Base-by-base conservation (phyloP, 2,113 vertebrate species). In the Channa maculata region DNA sequence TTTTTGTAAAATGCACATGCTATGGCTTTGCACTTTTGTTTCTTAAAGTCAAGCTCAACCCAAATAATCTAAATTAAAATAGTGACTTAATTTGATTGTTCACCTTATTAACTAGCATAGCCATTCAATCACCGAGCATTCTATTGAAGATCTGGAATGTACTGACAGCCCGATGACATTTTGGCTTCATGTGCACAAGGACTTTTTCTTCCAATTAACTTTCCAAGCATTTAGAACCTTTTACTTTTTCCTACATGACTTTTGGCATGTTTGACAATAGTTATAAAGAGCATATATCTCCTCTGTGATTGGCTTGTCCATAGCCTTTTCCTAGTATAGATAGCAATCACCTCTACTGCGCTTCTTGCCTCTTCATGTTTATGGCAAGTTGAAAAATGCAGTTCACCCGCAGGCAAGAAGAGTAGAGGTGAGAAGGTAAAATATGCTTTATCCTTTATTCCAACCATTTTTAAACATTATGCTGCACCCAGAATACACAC, bases 401-500 rank as follows among this genome's bases (percentile, higher is more conserved):
- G 60, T 11, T 48, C 4, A 55, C 53, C 34, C 11, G 55, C 14
- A 50, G 45, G 50, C 49, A 12, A 36, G 36, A 55, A 10, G 24
- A 37, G 38, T 33, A 13, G 8, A 83, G 54, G 60, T 59, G 72
- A 53, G 39, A 39, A 66, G 64, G 67, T 71, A 48, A 76, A 77
- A 85, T 71, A 24, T 24, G 24, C 24, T 24, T 46, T 52, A 71
- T 4, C 53, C 80, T 77, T 71, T 41, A 62, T 2, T 65, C 62
- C 71, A 82, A 67, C 54, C 81, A 77, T 77, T 87, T 53, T 58
- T 66, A 85, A 83, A 76, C 61, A 75, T 58, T 38, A 71, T 0
- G 44, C 71, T 67, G 74, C 62, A 78, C 72, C 39, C 14, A 12
- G 12, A 68, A 33, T 15, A 66, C 48, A 65, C 64, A 83, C 68